A percentile compares a stretch with the other conserved stretches of the same genome.
Evolutionary conservation across 2,797 vertebrate species (phyloP).

Genomic region (Cynodonichthys magdalenae): DNA sequence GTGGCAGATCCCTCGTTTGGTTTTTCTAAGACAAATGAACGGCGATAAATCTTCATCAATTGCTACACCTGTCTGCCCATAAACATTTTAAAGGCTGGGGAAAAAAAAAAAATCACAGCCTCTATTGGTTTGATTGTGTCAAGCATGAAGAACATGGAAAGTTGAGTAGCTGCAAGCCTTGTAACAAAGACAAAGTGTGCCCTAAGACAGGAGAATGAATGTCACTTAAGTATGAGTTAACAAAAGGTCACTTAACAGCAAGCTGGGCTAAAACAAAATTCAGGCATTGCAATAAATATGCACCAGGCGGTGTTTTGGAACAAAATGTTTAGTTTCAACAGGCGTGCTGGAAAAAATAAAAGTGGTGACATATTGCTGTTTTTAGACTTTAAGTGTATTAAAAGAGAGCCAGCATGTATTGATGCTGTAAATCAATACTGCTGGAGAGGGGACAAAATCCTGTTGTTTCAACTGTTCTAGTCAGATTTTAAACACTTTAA

Average conservation of each 20-base stretch:
- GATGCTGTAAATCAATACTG: conserved; percentile 73
- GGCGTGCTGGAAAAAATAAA: conserved; percentile 36
- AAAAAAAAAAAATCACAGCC: conserved; percentile 19
- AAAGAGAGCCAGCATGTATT: conserved; percentile 66
- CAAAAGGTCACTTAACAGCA: conserved; percentile 73
- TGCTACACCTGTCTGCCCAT: conserved; percentile 54
- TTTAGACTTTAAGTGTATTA: conserved; percentile 73
- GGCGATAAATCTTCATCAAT: conserved; percentile 74
- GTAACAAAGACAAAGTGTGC: conserved; percentile 74
- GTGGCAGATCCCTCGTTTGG: conserved; percentile 45
- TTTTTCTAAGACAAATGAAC: conserved; percentile 66
- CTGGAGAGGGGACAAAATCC: conserved; percentile 60
- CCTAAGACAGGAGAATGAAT: conserved; percentile 53
- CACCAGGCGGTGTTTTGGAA: conserved; percentile 40
- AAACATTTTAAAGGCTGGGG: conserved; percentile 58
- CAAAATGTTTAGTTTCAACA: conserved; percentile 60
- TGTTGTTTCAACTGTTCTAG: conserved; percentile 62
- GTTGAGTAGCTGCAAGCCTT: conserved; percentile 56
- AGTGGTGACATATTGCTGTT: conserved; percentile 74
- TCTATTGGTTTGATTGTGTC: conserved; percentile 42
- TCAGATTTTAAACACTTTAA: conserved; percentile 62
- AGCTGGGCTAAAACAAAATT: conserved; percentile 53
- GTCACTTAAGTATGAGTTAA: conserved; percentile 71
- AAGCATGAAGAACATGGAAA: conserved; percentile 65
- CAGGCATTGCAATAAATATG: conserved; percentile 33